phyloP scores from a whole-genome alignment of 2,113 vertebrate species.

The Sinosuthora webbiana region DNA sequence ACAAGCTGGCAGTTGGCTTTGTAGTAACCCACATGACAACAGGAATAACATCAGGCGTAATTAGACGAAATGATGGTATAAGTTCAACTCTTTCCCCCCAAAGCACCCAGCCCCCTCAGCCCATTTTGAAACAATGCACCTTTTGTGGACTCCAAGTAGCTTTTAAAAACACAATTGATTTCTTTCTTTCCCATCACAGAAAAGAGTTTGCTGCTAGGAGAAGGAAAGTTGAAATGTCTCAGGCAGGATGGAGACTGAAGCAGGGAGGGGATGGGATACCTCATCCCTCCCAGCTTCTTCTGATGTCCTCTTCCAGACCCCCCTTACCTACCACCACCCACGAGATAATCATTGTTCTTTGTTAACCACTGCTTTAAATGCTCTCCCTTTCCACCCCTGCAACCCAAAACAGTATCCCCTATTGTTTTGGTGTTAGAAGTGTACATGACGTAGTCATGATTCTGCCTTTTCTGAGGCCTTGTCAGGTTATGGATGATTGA shows the following conservation, averaged over 20 bases:
- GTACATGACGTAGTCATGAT: constrained; percentile 1
- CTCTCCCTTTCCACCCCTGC: constrained; percentile 1
- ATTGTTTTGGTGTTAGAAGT: constrained; percentile 8
- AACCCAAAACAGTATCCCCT: constrained; percentile 4
- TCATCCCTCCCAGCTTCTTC: not conserved
- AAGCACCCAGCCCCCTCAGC: constrained; percentile 56
- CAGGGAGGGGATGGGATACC: not conserved
- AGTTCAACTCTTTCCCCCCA: constrained; percentile 49
- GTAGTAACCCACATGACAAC: constrained; percentile 69
- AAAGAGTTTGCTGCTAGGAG: constrained; percentile 52
- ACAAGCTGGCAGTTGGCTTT: constrained; percentile 63
- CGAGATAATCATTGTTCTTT: constrained; percentile 8
- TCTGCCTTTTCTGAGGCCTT: constrained; percentile 20
- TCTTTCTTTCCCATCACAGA: constrained; percentile 55
- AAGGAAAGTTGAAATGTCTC: constrained; percentile 51
- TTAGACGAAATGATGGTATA: constrained; percentile 66
- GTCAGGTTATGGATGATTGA: constrained; percentile 56
- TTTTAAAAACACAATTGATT: constrained; percentile 64
- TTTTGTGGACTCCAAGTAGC: constrained; percentile 55
- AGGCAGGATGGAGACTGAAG: not conserved
- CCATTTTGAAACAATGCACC: constrained; percentile 68
- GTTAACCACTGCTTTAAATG: constrained; percentile 29
- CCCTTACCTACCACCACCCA: not conserved
- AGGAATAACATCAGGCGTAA: constrained; percentile 69
- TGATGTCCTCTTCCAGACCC: constrained; percentile 17